A percentile compares a stretch with the other conserved stretches of the same genome.
These are phyloP conservation scores for Lasius fuliginosus DNA, from an alignment of 2,888 invertebrate species.

Conservation along the genomic window DNA sequence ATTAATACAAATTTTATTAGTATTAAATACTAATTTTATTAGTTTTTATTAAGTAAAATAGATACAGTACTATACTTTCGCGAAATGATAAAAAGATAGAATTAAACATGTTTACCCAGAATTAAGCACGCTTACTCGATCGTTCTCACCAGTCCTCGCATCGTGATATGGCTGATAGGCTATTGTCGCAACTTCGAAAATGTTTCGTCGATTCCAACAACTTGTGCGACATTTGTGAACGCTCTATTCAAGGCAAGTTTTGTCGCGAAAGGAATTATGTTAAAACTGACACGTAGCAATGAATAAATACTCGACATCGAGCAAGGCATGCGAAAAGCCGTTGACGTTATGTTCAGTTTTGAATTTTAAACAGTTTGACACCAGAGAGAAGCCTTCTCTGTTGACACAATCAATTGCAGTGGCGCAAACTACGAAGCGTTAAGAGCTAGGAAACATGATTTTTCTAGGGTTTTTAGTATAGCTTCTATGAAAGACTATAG, in stretches of 20 bases:
- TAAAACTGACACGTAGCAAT: not conserved
- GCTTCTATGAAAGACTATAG: no score
- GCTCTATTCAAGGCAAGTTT: not conserved
- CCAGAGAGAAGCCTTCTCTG: no score
- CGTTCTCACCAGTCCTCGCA: not conserved
- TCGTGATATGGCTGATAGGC: not conserved
- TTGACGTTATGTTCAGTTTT: constrained; percentile 33
- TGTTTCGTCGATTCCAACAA: not conserved
- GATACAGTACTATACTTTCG: not conserved
- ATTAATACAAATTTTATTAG: no score
- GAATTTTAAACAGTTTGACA: constrained; percentile 28
- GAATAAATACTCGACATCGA: not conserved
- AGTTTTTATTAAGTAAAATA: no score
- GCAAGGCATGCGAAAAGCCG: not conserved
- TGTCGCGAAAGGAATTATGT: not conserved
- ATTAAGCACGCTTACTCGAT: not conserved
- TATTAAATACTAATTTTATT: no score
- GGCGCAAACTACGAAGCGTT: no score
- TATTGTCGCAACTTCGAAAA: not conserved
- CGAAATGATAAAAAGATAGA: not conserved
- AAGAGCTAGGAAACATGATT: no score
- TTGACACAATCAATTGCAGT: no score
- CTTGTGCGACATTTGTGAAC: not conserved
- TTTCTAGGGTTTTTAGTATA: no score
- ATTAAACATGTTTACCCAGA: not conserved